Percentiles rank a stretch among this genome's conserved stretches.
phyloP scores from a whole-genome alignment of 2,888 invertebrate species.

The Gymnosoma rotundatum region DNA sequence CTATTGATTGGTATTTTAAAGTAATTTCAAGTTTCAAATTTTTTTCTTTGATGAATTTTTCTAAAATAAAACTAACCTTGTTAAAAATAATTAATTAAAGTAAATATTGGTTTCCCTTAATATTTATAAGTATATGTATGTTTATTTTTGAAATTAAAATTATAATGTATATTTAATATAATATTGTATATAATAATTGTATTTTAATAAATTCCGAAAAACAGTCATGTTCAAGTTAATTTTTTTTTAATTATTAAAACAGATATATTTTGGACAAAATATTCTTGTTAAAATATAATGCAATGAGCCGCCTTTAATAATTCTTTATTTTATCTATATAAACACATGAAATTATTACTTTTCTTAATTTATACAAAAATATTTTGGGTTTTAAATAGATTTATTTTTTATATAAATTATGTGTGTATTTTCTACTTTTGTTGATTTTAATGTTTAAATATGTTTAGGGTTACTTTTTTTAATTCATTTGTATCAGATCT shows the following conservation, averaged over 20 bases:
- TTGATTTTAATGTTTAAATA: not conserved
- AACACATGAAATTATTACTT: conserved; percentile 44
- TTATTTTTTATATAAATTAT: too few relatives aligned
- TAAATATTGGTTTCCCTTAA: not conserved
- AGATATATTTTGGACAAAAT: conserved; percentile 32
- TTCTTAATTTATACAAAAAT: conserved; percentile 29
- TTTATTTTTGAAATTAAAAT: not conserved
- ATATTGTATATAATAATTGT: conserved; percentile 54
- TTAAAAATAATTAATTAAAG: not conserved
- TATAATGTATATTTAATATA: conserved; percentile 26
- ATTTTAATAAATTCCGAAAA: conserved; percentile 73
- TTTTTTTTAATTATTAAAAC: conserved; percentile 53
- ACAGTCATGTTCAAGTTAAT: conserved; percentile 75
- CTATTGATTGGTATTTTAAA: too few relatives aligned
- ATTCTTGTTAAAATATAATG: conserved; percentile 70
- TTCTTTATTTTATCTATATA: conserved; percentile 42
- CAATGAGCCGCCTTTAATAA: conserved; percentile 77
- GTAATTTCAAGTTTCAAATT: too few relatives aligned
- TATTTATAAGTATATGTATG: conserved; percentile 1
- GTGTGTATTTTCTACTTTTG: not conserved
- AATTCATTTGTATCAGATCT: too few relatives aligned
- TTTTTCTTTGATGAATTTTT: too few relatives aligned
- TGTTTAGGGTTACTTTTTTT: not conserved
- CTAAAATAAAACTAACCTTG: not conserved
- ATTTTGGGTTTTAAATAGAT: not conserved